phyloP scores from a whole-genome alignment of 2,113 vertebrate species.

The Heterocephalus glaber region DNA sequence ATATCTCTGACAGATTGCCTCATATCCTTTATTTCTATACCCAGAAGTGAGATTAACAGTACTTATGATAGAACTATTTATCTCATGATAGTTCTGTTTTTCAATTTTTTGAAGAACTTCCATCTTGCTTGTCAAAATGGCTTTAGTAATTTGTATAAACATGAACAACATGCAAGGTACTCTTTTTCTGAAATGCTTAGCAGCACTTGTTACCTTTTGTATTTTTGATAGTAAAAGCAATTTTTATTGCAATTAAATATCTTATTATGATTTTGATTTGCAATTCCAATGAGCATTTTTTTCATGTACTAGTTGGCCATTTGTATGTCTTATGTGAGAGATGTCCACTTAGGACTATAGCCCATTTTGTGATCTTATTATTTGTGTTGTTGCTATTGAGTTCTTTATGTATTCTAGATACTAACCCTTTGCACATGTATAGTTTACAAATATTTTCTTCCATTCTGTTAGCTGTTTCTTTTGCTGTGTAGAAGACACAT shows the following conservation, averaged over 20 bases:
- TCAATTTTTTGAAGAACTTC: neutral
- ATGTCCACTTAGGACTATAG: neutral
- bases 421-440: neutral
- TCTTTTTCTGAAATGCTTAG: neutral
- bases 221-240: neutral
- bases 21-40: neutral
- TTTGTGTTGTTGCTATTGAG: neutral
- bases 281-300: neutral
- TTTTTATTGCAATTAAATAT: neutral
- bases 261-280: neutral
- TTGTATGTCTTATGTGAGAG: neutral
- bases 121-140: neutral
- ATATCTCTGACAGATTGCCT: neutral
- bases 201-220: neutral
- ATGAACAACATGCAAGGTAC: neutral
- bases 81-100: neutral
- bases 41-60: neutral
- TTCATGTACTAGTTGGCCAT: neutral
- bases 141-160: neutral
- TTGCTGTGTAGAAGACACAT: neutral
- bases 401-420: neutral
- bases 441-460: neutral
- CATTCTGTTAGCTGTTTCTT: neutral
- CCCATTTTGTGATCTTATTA: neutral
- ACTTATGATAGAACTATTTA: neutral